These are phyloP conservation scores for Cottus gobio DNA, from an alignment of 2,113 vertebrate genomes.

Conservation along the genomic window DNA sequence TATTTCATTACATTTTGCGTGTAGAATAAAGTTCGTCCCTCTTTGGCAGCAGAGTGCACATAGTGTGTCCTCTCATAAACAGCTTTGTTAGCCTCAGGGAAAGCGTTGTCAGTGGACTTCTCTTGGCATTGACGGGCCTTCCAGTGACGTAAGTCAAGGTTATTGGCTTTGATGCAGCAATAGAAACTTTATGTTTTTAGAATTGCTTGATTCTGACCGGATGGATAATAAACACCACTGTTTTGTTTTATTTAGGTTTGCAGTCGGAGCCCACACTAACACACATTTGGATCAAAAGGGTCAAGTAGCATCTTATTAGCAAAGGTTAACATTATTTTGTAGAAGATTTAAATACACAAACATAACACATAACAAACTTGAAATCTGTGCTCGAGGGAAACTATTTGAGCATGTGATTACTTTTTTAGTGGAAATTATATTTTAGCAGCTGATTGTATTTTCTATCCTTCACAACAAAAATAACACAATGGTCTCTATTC, in stretches of 20 bases:
- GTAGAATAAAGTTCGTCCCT: not conserved
- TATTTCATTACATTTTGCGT: not conserved
- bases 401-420: conserved; percentile 33
- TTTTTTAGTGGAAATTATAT: conserved; percentile 16
- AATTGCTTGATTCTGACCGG: not conserved
- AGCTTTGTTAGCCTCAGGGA: not conserved
- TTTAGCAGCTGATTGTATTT: conserved; percentile 15
- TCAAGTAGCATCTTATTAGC: not conserved
- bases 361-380: not conserved
- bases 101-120: not conserved
- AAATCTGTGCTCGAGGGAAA: conserved; percentile 1
- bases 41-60: not conserved
- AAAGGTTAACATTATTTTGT: not conserved
- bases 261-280: not conserved
- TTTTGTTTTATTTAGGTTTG: not conserved
- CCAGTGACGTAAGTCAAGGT: not conserved
- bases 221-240: not conserved
- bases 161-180: not conserved
- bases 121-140: not conserved
- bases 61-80: not conserved
- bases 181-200: not conserved
- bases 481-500: conserved; percentile 41
- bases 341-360: not conserved
- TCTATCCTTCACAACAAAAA: conserved; percentile 12
- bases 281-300: not conserved